Conservation (phyloP, 2,888 invertebrate species). For the Hipparchia semele region DNA sequence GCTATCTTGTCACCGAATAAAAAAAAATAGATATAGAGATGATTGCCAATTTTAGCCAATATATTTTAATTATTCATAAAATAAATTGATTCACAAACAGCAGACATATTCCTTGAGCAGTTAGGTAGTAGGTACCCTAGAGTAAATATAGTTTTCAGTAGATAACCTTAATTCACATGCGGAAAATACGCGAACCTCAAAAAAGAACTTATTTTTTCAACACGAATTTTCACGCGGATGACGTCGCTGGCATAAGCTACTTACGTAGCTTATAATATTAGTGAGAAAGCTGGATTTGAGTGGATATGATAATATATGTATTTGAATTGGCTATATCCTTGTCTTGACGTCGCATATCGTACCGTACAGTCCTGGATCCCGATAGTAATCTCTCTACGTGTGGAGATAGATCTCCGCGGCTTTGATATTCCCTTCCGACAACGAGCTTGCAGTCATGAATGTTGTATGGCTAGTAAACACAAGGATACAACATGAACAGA, state of each 20-base stretch:
- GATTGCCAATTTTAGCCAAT: too few relatives aligned
- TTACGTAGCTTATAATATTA: not conserved
- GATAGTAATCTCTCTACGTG: not conserved
- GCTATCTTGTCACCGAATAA: too few relatives aligned
- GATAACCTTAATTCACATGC: too few relatives aligned
- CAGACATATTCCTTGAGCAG: too few relatives aligned
- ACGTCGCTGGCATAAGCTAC: not conserved
- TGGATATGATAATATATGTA: not conserved
- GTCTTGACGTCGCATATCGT: not conserved
- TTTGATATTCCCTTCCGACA: conserved; percentile 9
- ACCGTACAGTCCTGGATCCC: not conserved
- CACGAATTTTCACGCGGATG: too few relatives aligned
- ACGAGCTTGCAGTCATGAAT: conserved; percentile 1
- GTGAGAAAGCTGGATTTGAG: not conserved
- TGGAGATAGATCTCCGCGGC: not conserved
- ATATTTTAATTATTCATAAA: too few relatives aligned
- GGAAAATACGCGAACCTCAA: too few relatives aligned
- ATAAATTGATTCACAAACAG: too few relatives aligned
- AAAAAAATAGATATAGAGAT: too few relatives aligned
- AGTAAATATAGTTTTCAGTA: too few relatives aligned
- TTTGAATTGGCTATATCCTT: not conserved
- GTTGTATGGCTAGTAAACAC: conserved; percentile 8
- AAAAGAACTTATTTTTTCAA: too few relatives aligned
- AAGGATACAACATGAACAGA: not conserved
- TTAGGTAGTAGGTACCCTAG: too few relatives aligned